Evolutionary conservation across 1,140 invertebrate genomes (phyloP).

Genomic region (Laupala kohalensis): DNA sequence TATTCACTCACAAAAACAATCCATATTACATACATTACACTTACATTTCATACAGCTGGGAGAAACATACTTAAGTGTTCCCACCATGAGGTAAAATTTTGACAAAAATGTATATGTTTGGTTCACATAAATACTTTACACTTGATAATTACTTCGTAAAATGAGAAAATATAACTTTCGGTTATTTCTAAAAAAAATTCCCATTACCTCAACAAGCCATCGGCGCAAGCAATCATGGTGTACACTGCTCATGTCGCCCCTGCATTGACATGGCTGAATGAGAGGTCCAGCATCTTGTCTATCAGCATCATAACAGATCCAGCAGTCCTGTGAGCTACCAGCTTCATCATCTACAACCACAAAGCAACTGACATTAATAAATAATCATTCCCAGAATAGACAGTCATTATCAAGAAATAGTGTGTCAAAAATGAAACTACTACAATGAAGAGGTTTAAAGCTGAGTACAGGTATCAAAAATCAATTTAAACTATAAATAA

Average conservation of each 20-base stretch:
- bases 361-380: not conserved
- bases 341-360: conserved; percentile 28
- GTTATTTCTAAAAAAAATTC: not conserved
- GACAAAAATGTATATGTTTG: no score
- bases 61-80: no score
- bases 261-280: conserved; percentile 80
- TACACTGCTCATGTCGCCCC: conserved; percentile 77
- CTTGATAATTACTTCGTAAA: no score
- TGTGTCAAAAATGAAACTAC: not conserved
- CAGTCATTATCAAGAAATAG: no score
- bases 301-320: conserved; percentile 84
- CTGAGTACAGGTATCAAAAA: not conserved
- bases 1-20: no score
- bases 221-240: conserved; percentile 86
- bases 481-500: no score
- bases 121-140: no score
- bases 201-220: conserved; percentile 63
- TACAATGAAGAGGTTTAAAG: not conserved
- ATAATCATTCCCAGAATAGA: not conserved
- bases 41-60: no score
- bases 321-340: conserved; percentile 50
- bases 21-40: no score
- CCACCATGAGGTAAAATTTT: no score
- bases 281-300: conserved; percentile 59
- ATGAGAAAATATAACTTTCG: no score